Base-by-base conservation (phyloP, 2,113 vertebrate genomes). In the Arizona elegans region DNA sequence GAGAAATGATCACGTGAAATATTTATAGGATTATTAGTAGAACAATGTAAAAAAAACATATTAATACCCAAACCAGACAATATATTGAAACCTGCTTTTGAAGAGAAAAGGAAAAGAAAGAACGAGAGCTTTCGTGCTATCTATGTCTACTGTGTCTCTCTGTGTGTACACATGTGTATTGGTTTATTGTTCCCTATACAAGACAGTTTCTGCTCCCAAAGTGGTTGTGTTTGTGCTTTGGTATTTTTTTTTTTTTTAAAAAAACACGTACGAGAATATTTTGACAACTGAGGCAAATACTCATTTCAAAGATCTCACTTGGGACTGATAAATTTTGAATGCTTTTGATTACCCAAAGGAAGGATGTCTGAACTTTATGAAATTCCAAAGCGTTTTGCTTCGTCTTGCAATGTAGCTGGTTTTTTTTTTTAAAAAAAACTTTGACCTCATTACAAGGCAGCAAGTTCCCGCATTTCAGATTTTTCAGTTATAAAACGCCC, bases 31-130 rank as follows among this genome's bases (percentile, higher is more conserved):
- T 62, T 93, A 92, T 89, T 89, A 95, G 90, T 92, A 92, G n/a
- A 94, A 93, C 5, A 55, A 92, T 88, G 85, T 33, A 70, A 21
- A 89, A 93, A 93, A 95, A 95, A 96, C 2, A 91, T 94, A 95
- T 94, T 95, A 93, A 94, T 96, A 95, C 62, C 55, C 81, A 94
- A 96, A 94, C 53, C 92, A 95, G 94, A 96, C 96, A 95, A 96
- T 29, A 94, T 94, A 92, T 92, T 89, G 91, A 91, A 96, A 92
- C 92, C 56, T 89, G 0, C 38, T 95, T 93, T 91, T 95, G 26
- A 24, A 92, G 92, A 93, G 47, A 94, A 96, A 91, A 94, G 38
- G 26, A 50, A 38, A 38, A 89, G 26, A 62, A 47, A 59, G 65
- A 54, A 43, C 5, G 2, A 15, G 4, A 17, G 2, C 13, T 33